phyloP scores from a whole-genome alignment of 2,888 invertebrate species.

The Andrena flavipes region DNA sequence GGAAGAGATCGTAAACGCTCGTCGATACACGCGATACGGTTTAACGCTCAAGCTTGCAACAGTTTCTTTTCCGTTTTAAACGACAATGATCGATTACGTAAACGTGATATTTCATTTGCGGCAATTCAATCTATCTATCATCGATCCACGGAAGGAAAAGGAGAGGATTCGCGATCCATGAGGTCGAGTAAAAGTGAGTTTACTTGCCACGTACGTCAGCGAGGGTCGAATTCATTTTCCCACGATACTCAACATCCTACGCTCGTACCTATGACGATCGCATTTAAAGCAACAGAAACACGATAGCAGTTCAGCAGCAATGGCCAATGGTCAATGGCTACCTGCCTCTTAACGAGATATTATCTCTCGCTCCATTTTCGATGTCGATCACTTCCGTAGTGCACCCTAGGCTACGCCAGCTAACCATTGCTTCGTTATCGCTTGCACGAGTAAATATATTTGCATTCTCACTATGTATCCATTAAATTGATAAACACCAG shows the following conservation, averaged over 20 bases:
- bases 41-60: not conserved
- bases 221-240: conserved; percentile 67
- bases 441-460: not conserved
- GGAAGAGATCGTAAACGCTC: conserved; percentile 5
- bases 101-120: not conserved
- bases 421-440: conserved; percentile 43
- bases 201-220: conserved; percentile 48
- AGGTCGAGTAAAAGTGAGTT: conserved; percentile 61
- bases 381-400: conserved; percentile 55
- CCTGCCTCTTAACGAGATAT: conserved; percentile 32
- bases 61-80: no score
- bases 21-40: not conserved
- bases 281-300: conserved; percentile 27
- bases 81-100: conserved; percentile 5
- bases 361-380: conserved; percentile 32
- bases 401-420: conserved; percentile 3
- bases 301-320: conserved; percentile 10
- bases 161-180: not conserved
- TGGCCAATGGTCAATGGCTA: conserved; percentile 6
- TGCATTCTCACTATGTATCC: not conserved
- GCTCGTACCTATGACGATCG: conserved; percentile 42
- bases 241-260: conserved; percentile 46
- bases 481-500: conserved; percentile 6
- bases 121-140: not conserved
- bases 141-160: not conserved